A percentile compares a stretch with the other conserved stretches of the same genome.
phyloP scores from a whole-genome alignment of 2,797 vertebrate genomes.

The Cetoscarus ocellatus region DNA sequence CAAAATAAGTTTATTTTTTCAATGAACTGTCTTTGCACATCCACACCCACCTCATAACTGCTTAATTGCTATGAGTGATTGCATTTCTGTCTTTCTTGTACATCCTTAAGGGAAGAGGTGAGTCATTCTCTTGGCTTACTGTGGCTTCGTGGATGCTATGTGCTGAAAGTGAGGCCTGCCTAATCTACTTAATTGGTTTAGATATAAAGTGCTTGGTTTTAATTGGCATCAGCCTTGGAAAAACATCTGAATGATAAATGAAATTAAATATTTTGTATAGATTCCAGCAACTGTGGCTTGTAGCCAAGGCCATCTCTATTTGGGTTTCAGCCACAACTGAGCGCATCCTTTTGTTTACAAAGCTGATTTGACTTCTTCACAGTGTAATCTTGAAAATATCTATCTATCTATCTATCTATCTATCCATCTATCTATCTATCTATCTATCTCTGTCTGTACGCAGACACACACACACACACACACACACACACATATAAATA shows the following conservation, averaged over 20 bases:
- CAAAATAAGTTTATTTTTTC: constrained; percentile 25
- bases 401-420: no score
- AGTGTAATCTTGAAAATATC: constrained; percentile 39
- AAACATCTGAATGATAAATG: constrained; percentile 85
- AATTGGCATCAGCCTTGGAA: constrained; percentile 80
- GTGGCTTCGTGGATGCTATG: constrained; percentile 66
- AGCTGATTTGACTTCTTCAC: constrained; percentile 60
- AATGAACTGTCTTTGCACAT: no score
- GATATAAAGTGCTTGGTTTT: constrained; percentile 81
- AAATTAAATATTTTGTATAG: constrained; percentile 78
- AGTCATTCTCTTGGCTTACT: constrained; percentile 64
- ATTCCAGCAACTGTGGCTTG: constrained; percentile 59
- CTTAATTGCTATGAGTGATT: constrained; percentile 35
- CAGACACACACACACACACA: no score
- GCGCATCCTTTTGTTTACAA: constrained; percentile 57
- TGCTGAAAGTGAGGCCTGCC: constrained; percentile 61
- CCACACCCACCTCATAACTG: background rate
- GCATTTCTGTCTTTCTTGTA: constrained; percentile 42
- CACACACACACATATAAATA: no score
- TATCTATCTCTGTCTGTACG: no score
- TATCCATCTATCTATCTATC: no score
- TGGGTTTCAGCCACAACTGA: constrained; percentile 51
- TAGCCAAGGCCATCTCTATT: constrained; percentile 61
- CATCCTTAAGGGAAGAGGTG: constrained; percentile 56
- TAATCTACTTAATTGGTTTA: constrained; percentile 83